phyloP scores from a whole-genome alignment of 2,888 invertebrate genomes.

The Petrolisthes cinctipes region DNA sequence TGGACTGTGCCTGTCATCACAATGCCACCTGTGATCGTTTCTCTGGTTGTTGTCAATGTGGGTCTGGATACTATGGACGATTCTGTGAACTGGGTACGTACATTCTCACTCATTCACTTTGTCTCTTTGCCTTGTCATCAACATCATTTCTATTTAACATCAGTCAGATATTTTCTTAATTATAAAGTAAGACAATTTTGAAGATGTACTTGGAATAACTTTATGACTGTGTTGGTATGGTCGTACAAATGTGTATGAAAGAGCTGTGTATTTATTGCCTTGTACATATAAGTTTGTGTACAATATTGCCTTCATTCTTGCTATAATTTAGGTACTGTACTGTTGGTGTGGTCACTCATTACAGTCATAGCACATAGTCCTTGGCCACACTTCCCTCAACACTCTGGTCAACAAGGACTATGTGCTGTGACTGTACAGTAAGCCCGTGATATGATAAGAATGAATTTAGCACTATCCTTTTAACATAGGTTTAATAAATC shows the following conservation, averaged over 20 bases:
- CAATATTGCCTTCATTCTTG: no score
- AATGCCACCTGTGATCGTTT: conserved; percentile 87
- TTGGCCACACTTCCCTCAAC: no score
- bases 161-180: no score
- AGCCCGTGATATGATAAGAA: no score
- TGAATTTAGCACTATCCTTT: no score
- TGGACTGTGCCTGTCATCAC: conserved; percentile 84
- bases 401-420: background rate
- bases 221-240: background rate
- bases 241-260: background rate
- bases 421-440: no score
- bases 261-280: no score
- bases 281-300: no score
- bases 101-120: background rate
- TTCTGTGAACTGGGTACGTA: conserved; percentile 78
- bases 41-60: conserved; percentile 88
- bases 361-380: no score
- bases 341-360: no score
- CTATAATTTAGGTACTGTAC: no score
- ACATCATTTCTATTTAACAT: background rate
- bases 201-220: background rate
- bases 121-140: background rate
- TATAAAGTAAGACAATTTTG: background rate
- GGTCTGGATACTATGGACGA: conserved; percentile 83
- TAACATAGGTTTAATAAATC: no score